A percentile compares a stretch with the other conserved stretches of the same genome.
phyloP scores from a whole-genome alignment of 2,888 invertebrate genomes.

The Iselma pallidipennis region DNA sequence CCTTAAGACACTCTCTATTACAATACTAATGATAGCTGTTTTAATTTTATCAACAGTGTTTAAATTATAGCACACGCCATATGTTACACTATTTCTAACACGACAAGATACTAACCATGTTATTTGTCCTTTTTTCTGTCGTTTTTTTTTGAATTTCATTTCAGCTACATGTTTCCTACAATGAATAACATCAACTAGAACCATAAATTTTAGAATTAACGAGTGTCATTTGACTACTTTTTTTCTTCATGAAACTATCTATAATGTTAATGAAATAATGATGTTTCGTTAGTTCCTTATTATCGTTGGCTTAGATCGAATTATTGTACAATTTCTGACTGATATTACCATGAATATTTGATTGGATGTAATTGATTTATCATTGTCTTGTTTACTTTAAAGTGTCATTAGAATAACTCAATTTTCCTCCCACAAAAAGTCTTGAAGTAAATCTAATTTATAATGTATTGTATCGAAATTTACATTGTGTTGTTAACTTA shows the following conservation, averaged over 20 bases:
- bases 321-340: not conserved
- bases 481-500: not conserved
- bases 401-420: not conserved
- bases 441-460: not conserved
- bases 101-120: slow-evolving; percentile 10
- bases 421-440: not conserved
- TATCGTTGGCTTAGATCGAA: not conserved
- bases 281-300: too few relatives aligned
- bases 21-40: not conserved
- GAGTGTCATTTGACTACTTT: not conserved
- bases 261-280: too few relatives aligned
- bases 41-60: slow-evolving; percentile 8
- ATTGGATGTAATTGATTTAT: not conserved
- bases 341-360: not conserved
- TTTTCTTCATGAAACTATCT: too few relatives aligned
- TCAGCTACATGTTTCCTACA: slow-evolving; percentile 18
- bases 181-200: slow-evolving; percentile 18
- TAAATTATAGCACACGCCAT: slow-evolving; percentile 25
- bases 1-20: too few relatives aligned
- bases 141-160: not conserved
- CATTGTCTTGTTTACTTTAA: not conserved
- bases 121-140: slow-evolving; percentile 9
- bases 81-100: slow-evolving; percentile 14
- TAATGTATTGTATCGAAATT: not conserved
- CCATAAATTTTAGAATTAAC: not conserved